Base-by-base conservation (phyloP, 2,797 vertebrate genomes). In the Aplochiton taeniatus region DNA sequence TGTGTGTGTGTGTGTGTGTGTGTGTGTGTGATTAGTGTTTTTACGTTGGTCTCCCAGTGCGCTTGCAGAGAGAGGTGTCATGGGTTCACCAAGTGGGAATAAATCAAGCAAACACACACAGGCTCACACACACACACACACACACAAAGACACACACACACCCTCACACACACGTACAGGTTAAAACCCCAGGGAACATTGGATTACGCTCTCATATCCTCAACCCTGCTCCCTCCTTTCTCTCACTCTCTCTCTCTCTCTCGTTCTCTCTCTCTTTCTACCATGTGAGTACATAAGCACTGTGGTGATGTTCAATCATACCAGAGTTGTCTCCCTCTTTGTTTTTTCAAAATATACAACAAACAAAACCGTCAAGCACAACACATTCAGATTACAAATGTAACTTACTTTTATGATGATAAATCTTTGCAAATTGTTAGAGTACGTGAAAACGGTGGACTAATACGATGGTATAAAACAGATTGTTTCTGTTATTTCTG, bases 71-170 rank as follows among this genome's bases (percentile, higher is more conserved):
- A 73, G 62, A 61, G n/a, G 62, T 16, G 48, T 79, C 13, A 16
- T 51, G 66, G 55, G 61, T 70, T 49, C n/a, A 18, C 47, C 44
- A 48, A 58, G 56, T 16, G 41, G 17, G 31, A 63, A 69, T 73
- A 76, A 76, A 79, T 69, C 66, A 61, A n/a, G n/a, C n/a, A n/a
- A n/a, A n/a, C n/a, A n/a, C 56, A 10, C 43, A 12, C 9, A 13
- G n/a, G n/a, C n/a, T n/a, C 17, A n/a, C n/a, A n/a, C n/a, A n/a
- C n/a, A n/a, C n/a, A n/a, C n/a, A n/a, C n/a, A n/a, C n/a, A n/a
- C n/a, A n/a, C n/a, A n/a, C 20, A 48, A 14, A 51, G 17, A 41
- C 50, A 47, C 46, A 50, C 54, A 58, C 48, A 18, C 47, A 31
- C 57, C 57, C 63, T 57, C 64, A 56, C 45, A 65, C 45, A n/a